Conservation (phyloP, 2,113 vertebrate species). For the Candoia aspera region DNA sequence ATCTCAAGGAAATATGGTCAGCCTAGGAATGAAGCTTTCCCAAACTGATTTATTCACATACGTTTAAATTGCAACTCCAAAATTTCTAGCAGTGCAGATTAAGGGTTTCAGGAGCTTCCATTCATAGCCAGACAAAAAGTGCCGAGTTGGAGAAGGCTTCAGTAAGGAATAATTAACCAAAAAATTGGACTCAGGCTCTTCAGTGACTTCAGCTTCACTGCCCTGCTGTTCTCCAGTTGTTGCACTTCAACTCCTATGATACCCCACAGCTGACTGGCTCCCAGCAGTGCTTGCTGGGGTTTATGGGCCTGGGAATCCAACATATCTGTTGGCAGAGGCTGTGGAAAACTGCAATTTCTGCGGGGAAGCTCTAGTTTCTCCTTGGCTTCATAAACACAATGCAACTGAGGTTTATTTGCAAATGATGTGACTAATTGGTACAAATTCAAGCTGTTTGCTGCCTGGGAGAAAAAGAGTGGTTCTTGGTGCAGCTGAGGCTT, state of each 20-base stretch:
- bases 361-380: slow-evolving; percentile 16
- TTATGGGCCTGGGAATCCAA: background rate
- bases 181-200: background rate
- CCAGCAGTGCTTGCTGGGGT: background rate
- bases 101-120: background rate
- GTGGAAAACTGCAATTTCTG: slow-evolving; percentile 5
- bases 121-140: background rate
- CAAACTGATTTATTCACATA: background rate
- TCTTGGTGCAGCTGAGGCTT: slow-evolving; percentile 49
- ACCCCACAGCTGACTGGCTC: background rate
- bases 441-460: slow-evolving; percentile 11
- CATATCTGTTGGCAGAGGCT: background rate
- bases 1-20: too few relatives aligned
- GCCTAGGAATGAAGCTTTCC: background rate
- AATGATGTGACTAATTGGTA: slow-evolving; percentile 58
- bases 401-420: slow-evolving; percentile 49
- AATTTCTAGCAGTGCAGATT: background rate
- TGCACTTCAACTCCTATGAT: background rate
- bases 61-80: background rate
- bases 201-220: background rate
- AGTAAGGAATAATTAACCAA: background rate
- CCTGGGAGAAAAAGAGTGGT: slow-evolving; percentile 34
- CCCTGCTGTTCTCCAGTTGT: background rate
- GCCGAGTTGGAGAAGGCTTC: background rate
- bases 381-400: background rate